These are phyloP conservation scores for Argyra leucocephala DNA, from an alignment of 2,888 invertebrate genomes.

Conservation along the genomic window DNA sequence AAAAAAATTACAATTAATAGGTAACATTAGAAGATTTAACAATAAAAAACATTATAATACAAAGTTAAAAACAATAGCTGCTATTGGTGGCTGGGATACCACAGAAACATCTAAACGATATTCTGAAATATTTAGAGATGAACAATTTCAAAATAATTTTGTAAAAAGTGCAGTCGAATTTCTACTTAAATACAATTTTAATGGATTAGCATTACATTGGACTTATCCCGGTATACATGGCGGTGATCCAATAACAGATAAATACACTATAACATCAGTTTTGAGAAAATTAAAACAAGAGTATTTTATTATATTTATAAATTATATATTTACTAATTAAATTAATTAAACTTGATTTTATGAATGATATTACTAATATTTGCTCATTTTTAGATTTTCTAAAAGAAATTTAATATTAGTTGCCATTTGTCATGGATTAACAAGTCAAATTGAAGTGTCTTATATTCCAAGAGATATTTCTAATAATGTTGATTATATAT, in stretches of 20 bases:
- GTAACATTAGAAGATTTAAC: conserved; percentile 7
- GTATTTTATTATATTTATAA: conserved; percentile 1
- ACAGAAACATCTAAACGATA: neutral
- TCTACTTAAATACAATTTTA: conserved; percentile 59
- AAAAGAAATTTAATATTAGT: conserved; percentile 42
- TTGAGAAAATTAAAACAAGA: conserved; percentile 32
- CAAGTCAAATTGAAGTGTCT: conserved; percentile 40
- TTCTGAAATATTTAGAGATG: neutral
- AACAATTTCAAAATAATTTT: conserved; percentile 5
- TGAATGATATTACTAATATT: too few relatives aligned
- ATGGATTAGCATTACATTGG: conserved; percentile 73
- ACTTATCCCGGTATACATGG: conserved; percentile 73
- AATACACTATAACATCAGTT: conserved; percentile 42
- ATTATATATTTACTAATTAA: too few relatives aligned
- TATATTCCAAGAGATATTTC: conserved; percentile 46
- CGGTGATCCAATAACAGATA: conserved; percentile 64
- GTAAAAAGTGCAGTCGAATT: conserved; percentile 47
- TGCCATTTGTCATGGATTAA: conserved; percentile 47
- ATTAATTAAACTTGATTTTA: too few relatives aligned
- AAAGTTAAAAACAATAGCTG: neutral
- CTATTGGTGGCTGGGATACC: neutral
- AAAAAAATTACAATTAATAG: neutral
- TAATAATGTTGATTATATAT: conserved; percentile 46
- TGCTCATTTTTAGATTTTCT: conserved; percentile 31
- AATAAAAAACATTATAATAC: neutral